phyloP scores from a whole-genome alignment of 2,797 vertebrate species.

The Notoglanidium macrostoma region DNA sequence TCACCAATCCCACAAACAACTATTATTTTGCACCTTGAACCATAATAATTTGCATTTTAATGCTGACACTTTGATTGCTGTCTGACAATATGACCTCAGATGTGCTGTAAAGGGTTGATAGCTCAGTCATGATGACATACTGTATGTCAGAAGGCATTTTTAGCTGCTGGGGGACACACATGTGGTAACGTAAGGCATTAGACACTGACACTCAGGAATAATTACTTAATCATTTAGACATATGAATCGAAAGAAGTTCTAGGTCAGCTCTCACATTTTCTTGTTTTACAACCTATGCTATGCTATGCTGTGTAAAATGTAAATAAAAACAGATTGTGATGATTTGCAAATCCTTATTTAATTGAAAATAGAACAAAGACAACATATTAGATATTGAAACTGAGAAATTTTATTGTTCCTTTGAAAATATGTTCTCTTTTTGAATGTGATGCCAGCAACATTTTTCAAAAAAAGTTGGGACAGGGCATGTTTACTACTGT shows the following conservation, averaged over 20 bases:
- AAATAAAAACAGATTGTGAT: too few relatives aligned
- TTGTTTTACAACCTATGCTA: neutral
- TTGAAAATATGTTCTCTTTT: too few relatives aligned
- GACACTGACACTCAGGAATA: neutral
- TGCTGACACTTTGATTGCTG: neutral
- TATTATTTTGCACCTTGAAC: neutral
- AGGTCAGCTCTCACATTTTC: neutral
- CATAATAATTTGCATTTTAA: neutral
- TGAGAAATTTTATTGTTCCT: too few relatives aligned
- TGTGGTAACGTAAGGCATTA: neutral
- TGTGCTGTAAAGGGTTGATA: neutral
- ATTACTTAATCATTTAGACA: neutral
- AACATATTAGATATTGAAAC: too few relatives aligned
- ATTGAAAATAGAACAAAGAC: too few relatives aligned
- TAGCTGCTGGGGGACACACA: neutral
- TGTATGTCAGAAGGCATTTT: neutral
- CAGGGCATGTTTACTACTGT: too few relatives aligned
- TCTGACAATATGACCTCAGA: neutral
- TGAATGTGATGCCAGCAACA: too few relatives aligned
- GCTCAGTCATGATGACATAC: neutral
- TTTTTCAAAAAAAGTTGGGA: too few relatives aligned
- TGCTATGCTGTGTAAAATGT: too few relatives aligned
- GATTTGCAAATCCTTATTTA: too few relatives aligned
- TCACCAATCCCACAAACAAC: neutral
- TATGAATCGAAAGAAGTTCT: neutral